phyloP scores from a whole-genome alignment of 2,888 invertebrate genomes.

The Thera obeliscata region DNA sequence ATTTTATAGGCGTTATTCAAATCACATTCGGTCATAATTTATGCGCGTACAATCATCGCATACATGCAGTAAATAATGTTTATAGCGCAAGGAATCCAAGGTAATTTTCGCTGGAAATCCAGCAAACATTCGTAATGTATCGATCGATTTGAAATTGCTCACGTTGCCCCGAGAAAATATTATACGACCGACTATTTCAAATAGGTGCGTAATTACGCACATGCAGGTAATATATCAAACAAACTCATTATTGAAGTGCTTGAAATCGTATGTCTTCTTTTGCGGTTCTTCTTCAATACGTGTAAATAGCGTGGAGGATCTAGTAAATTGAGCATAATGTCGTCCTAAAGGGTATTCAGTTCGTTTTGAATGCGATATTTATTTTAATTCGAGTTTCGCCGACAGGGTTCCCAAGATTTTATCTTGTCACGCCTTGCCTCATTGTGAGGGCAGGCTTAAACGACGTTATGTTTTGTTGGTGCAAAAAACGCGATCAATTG shows the following conservation, averaged over 20 bases:
- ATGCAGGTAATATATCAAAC: constrained; percentile 64
- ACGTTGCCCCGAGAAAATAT: constrained; percentile 64
- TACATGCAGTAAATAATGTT: constrained; percentile 57
- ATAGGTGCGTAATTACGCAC: constrained; percentile 71
- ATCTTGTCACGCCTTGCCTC: constrained; percentile 79
- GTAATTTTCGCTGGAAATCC: constrained; percentile 61
- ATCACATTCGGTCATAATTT: constrained; percentile 54
- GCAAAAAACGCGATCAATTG: constrained; percentile 62
- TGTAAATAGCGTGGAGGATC: constrained; percentile 63
- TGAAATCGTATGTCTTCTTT: constrained; percentile 59
- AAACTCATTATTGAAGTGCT: constrained; percentile 59
- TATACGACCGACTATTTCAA: constrained; percentile 61
- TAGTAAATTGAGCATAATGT: constrained; percentile 77
- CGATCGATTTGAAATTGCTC: constrained; percentile 62
- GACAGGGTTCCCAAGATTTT: constrained; percentile 71
- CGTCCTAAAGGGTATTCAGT: constrained; percentile 76
- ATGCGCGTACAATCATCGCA: constrained; percentile 54
- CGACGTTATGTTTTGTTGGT: constrained; percentile 61
- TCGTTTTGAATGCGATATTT: constrained; percentile 75
- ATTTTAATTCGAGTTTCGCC: constrained; percentile 74
- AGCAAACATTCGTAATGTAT: constrained; percentile 53
- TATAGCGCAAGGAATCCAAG: constrained; percentile 55
- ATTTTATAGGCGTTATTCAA: constrained; percentile 45
- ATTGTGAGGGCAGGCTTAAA: constrained; percentile 69
- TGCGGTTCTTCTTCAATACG: constrained; percentile 55